Base-by-base conservation (phyloP, 92 coral and sea anemone species). In the Zoanthus sociatus region DNA sequence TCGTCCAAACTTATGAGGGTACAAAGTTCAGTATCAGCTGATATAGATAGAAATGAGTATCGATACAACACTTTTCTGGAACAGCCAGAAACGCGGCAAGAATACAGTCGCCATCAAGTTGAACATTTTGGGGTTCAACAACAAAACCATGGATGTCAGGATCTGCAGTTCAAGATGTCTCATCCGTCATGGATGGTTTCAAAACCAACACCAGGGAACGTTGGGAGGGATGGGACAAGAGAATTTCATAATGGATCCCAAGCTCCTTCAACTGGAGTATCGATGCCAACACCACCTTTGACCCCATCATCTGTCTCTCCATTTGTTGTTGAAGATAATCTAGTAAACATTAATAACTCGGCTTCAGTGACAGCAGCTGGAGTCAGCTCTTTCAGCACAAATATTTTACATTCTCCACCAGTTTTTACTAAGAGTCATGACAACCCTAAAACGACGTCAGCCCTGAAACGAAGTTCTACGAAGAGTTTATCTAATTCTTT, bases 261-360 rank as follows among this genome's bases (percentile, higher is more conserved):
- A 9, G 69, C 69, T 17, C 69, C 69, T 63, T 63, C 69, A 18
- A 5, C 7, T 18, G 21, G 69, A 63, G n/a, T 63, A 17, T 18
- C n/a, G 10, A n/a, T 63, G 69, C 21, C n/a, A 17, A 63, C 69
- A 5, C 69, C 69, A 5, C 69, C 69, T n/a, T 18, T 21, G 7
- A 63, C 69, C 20, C 69, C 69, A n/a, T 63, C 30, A n/a, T 63
- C 69, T 63, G 69, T 63, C n/a, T 63, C 30, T 17, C 69, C 69
- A 17, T 63, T 21, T 7, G 69, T n/a, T 7, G 8, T 1, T 63
- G 69, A 17, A 7, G 69, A 5, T 17, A 63, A 63, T 63, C 69
- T 21, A 17, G 26, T 63, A 17, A 63, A n/a, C 69, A 63, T 7
- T 16, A 63, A 21, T 63, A 8, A 10, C 30, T 63, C 55, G 55